Base-by-base conservation (phyloP, 2,888 invertebrate species). In the Pachydiplax longipennis region DNA sequence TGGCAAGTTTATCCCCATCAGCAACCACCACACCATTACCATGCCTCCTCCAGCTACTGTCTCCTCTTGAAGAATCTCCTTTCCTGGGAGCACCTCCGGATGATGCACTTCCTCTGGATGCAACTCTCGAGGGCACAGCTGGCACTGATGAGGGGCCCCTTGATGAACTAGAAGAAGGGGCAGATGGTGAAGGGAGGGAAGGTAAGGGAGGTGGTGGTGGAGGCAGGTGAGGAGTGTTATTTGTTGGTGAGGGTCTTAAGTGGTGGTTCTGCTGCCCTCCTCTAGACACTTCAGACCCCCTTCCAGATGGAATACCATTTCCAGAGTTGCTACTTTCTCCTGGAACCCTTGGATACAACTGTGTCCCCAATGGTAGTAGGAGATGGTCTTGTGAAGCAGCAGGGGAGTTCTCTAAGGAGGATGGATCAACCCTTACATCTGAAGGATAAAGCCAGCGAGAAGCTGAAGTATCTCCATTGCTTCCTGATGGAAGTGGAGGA, bases 401-500 rank as follows among this genome's bases (percentile, higher is more conserved):
- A 0, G 95, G 95, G 0, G 95, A 95, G 82, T 93, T 93, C 91
- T 94, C 94, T 8, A 94, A 93, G 6, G 94, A 94, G 1, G 94
- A 94, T 6, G 94, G 94, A 92, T 94, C 94, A 18, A 94, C 93
- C 94, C 96, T 96, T 87, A 96, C 95, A 92, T 96, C 96, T 82
- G 95, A 96, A 22, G 96, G 96, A 92, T 95, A 96, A 18, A 96
- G 93, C 94, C 95, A 96, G 92, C 95, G 95, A 91, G 95, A 94
- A 0, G 95, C 94, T 93, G 95, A 94, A 2, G 93, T 92, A 81
- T 92, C 92, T 22, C 92, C 92, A 53, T 92, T 92, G 93, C 81
- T 93, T 40, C 91, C 91, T 92, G 83, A 93, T 12, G 94, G 94
- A 8, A 95, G 95, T 90, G 95, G 95, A 5, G 95, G 95, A 3